phyloP scores from a whole-genome alignment of 2,113 vertebrate genomes.

The Pampusana beccarii region DNA sequence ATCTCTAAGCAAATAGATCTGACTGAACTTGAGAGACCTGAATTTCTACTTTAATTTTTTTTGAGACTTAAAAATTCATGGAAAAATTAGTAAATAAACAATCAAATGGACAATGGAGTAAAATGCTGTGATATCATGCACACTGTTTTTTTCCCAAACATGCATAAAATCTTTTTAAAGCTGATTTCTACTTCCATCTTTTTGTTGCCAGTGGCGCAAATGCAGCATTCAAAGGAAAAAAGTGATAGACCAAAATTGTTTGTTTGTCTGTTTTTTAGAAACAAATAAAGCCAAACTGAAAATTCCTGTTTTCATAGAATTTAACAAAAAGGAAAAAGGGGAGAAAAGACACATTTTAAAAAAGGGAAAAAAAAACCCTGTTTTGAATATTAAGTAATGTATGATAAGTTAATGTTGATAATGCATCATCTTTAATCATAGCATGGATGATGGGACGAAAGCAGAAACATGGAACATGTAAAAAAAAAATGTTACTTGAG shows the following conservation, averaged over 20 bases:
- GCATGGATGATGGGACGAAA: neutral
- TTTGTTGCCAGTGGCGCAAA: neutral
- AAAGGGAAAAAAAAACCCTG: neutral
- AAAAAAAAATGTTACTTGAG: conserved; percentile 27
- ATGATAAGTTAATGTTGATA: conserved; percentile 17
- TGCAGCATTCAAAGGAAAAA: neutral
- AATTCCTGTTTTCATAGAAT: neutral
- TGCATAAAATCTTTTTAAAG: conserved; percentile 18
- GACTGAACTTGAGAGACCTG: neutral
- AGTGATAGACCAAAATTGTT: neutral
- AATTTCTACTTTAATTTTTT: neutral
- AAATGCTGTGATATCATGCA: neutral
- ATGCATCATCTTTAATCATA: conserved; percentile 9
- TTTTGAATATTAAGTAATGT: conserved; percentile 9
- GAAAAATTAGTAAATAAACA: neutral
- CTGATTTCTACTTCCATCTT: neutral
- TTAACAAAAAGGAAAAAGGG: neutral
- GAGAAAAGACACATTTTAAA: neutral
- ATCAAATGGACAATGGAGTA: neutral
- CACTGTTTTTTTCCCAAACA: neutral
- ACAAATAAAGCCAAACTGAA: neutral
- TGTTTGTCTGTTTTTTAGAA: neutral
- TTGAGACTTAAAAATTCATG: neutral
- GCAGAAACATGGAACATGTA: conserved; percentile 1
- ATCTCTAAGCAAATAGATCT: neutral